phyloP scores from a whole-genome alignment of 1,140 invertebrate species.

The Spodoptera frugiperda region DNA sequence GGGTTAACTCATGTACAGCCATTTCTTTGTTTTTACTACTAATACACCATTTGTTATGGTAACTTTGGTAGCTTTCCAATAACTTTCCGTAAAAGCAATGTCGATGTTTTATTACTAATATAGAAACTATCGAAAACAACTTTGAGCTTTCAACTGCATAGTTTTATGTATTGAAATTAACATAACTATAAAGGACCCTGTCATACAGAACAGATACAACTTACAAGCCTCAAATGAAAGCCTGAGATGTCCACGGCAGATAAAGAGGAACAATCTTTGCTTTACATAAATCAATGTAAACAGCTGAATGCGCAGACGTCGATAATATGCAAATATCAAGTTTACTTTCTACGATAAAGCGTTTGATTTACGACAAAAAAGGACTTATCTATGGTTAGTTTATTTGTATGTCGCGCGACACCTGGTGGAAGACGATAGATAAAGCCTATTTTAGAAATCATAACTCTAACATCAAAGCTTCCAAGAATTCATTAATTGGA shows the following conservation, averaged over 20 bases:
- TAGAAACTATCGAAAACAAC: too few relatives aligned
- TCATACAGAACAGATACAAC: too few relatives aligned
- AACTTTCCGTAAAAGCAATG: neutral
- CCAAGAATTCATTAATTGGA: neutral
- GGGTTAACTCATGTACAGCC: constrained; percentile 6
- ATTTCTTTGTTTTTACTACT: constrained; percentile 31
- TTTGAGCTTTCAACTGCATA: too few relatives aligned
- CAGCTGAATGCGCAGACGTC: constrained; percentile 41
- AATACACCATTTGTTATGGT: constrained; percentile 18
- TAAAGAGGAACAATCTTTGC: constrained; percentile 18
- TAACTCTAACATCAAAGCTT: neutral
- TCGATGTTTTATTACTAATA: too few relatives aligned
- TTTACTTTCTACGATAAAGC: constrained; percentile 42
- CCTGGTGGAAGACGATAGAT: neutral
- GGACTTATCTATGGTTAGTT: constrained; percentile 17
- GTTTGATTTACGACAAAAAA: constrained; percentile 42
- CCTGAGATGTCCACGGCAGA: constrained; percentile 26
- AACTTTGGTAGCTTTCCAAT: constrained; percentile 5
- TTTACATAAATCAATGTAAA: constrained; percentile 40
- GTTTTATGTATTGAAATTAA: too few relatives aligned
- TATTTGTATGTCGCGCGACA: constrained; percentile 4
- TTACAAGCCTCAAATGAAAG: constrained; percentile 1
- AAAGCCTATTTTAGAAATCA: neutral
- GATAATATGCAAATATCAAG: constrained; percentile 39
- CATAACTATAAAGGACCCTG: too few relatives aligned